Conservation (phyloP, 2,888 invertebrate species). For the Taenaris catops region DNA sequence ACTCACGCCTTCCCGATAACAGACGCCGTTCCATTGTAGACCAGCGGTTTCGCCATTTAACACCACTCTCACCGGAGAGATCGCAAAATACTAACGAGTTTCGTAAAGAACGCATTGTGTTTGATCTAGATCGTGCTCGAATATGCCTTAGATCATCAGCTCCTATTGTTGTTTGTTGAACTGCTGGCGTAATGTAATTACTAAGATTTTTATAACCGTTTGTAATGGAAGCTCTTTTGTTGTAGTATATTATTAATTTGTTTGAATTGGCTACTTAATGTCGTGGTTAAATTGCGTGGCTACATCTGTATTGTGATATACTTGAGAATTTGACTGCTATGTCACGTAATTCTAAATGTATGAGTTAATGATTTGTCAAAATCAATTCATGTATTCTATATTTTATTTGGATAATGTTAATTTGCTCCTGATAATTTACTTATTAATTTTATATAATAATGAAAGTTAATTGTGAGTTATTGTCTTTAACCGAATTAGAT, state of each 20-base stretch:
- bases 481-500: no score
- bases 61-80: slow-evolving; percentile 65
- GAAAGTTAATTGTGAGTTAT: no score
- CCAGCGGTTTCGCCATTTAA: slow-evolving; percentile 64
- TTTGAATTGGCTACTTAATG: no score
- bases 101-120: slow-evolving; percentile 67
- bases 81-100: slow-evolving; percentile 62
- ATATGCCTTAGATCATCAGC: slow-evolving; percentile 35
- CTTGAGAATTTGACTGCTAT: no score
- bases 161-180: slow-evolving; percentile 35
- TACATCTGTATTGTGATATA: no score
- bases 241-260: not conserved
- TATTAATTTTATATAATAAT: no score
- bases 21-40: slow-evolving; percentile 48
- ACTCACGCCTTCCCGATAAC: slow-evolving; percentile 32
- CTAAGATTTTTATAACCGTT: slow-evolving; percentile 6
- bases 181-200: slow-evolving; percentile 14
- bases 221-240: slow-evolving; percentile 4
- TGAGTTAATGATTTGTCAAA: no score
- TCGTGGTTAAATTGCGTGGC: no score
- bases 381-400: no score
- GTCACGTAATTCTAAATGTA: no score
- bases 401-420: no score
- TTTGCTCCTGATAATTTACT: no score
- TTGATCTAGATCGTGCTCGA: slow-evolving; percentile 60